phyloP scores from a whole-genome alignment of 64 coral and sea anemone genomes.

The Montipora sp. region DNA sequence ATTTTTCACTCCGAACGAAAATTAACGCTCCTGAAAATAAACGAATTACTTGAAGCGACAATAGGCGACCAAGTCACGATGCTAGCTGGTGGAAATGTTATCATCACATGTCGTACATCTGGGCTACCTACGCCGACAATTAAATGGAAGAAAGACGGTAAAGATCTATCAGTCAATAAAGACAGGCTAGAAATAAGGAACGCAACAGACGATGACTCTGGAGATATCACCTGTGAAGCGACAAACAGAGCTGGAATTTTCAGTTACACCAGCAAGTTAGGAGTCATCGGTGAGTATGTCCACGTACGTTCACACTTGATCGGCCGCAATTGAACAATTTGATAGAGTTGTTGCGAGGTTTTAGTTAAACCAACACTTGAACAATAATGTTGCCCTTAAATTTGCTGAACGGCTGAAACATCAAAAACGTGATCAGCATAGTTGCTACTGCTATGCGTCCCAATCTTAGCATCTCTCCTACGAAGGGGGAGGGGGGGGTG shows the following conservation, averaged over 20 bases:
- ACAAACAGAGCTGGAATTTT: slow-evolving; percentile 63
- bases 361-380: too few species aligned
- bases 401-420: too few species aligned
- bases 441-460: too few species aligned
- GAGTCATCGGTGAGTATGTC: slow-evolving; percentile 69
- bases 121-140: slow-evolving; percentile 65
- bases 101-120: slow-evolving; percentile 65
- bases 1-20: slow-evolving; percentile 37
- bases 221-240: slow-evolving; percentile 68
- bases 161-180: slow-evolving; percentile 23
- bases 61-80: slow-evolving; percentile 67
- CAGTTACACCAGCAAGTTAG: slow-evolving; percentile 10
- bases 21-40: slow-evolving; percentile 40
- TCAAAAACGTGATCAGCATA: too few species aligned
- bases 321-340: too few species aligned
- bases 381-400: too few species aligned
- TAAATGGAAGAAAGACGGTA: slow-evolving; percentile 42
- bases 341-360: too few species aligned
- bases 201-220: slow-evolving; percentile 53
- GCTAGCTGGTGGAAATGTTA: slow-evolving; percentile 52
- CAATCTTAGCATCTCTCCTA: too few species aligned
- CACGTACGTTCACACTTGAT: too few species aligned
- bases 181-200: slow-evolving; percentile 69
- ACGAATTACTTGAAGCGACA: slow-evolving; percentile 15
- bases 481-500: too few species aligned